Evolutionary conservation across 2,888 invertebrate genomes (phyloP).

Genomic region (Argyresthia goedartella): DNA sequence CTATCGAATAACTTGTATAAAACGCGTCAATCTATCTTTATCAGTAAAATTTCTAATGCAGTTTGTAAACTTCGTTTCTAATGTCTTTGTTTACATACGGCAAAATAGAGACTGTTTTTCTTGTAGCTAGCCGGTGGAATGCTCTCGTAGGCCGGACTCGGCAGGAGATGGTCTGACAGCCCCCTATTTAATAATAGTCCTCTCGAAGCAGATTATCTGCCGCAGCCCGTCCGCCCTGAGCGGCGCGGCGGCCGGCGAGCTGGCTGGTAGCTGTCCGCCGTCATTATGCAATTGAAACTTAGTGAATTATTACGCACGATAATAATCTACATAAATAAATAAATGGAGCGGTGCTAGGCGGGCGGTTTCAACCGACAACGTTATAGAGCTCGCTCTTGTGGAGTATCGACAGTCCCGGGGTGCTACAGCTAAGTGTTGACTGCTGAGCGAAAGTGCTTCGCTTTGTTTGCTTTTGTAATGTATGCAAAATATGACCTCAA

Average conservation of each 20-base stretch:
- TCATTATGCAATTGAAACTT: constrained; percentile 71
- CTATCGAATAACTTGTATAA: constrained; percentile 31
- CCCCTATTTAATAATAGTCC: constrained; percentile 61
- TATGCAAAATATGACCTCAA: background rate
- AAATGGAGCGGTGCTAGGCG: constrained; percentile 36
- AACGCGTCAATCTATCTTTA: constrained; percentile 11
- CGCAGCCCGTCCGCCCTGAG: constrained; percentile 48
- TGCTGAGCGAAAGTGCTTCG: constrained; percentile 1
- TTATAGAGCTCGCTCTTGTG: constrained; percentile 24
- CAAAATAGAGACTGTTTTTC: background rate
- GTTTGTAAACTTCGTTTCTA: background rate
- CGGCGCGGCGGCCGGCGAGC: constrained; percentile 18
- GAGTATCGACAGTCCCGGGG: background rate
- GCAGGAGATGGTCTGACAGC: constrained; percentile 46
- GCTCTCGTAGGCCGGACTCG: constrained; percentile 21
- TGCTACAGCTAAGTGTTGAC: no score
- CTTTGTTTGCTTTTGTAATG: constrained; percentile 1
- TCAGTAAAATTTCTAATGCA: constrained; percentile 15
- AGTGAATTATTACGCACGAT: constrained; percentile 69
- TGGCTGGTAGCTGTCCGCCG: constrained; percentile 56
- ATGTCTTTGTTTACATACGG: no score
- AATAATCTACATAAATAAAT: constrained; percentile 67
- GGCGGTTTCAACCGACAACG: constrained; percentile 18
- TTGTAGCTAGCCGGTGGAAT: background rate
- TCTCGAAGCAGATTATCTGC: constrained; percentile 53